Evolutionary conservation across 2,113 vertebrate species (phyloP).

Genomic region (Hiodon tergisus): DNA sequence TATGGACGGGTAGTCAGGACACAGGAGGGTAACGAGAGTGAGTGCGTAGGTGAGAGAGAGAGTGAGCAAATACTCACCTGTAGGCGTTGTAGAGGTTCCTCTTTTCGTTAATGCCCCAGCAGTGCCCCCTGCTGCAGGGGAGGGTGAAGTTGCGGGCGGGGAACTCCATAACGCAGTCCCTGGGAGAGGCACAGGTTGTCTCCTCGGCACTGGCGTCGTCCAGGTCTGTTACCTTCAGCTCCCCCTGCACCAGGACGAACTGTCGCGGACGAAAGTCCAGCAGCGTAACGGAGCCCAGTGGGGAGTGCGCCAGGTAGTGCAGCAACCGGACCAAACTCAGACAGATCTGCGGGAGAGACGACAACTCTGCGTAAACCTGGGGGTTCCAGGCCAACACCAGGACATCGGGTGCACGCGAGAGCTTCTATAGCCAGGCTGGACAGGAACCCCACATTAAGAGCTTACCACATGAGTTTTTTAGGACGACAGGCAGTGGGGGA

Average conservation of each 20-base stretch:
- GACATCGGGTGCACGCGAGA: background rate
- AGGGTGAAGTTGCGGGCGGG: slow-evolving; percentile 81
- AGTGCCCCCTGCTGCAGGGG: slow-evolving; percentile 68
- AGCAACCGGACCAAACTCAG: slow-evolving; percentile 76
- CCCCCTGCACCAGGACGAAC: slow-evolving; percentile 78
- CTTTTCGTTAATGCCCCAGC: slow-evolving; percentile 79
- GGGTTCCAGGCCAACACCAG: background rate
- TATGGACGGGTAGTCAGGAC: too few species aligned
- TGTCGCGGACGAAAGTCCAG: slow-evolving; percentile 85
- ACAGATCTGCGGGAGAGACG: slow-evolving; percentile 63
- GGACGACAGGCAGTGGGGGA: background rate
- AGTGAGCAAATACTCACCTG: slow-evolving; percentile 56
- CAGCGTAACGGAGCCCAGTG: slow-evolving; percentile 77
- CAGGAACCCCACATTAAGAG: background rate
- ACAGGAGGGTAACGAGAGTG: background rate
- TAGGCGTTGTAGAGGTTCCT: slow-evolving; percentile 86
- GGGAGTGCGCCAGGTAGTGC: slow-evolving; percentile 81
- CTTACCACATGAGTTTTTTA: background rate
- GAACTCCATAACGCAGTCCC: slow-evolving; percentile 73
- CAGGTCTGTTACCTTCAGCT: slow-evolving; percentile 80
- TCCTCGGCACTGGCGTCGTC: slow-evolving; percentile 78
- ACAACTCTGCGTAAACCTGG: slow-evolving; percentile 61
- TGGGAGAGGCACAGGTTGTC: slow-evolving; percentile 59
- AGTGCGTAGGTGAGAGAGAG: background rate
- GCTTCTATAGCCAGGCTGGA: background rate